These are phyloP conservation scores for Pipistrellus kuhlii DNA, from an alignment of 2,797 vertebrate species.

Conservation along the genomic window DNA sequence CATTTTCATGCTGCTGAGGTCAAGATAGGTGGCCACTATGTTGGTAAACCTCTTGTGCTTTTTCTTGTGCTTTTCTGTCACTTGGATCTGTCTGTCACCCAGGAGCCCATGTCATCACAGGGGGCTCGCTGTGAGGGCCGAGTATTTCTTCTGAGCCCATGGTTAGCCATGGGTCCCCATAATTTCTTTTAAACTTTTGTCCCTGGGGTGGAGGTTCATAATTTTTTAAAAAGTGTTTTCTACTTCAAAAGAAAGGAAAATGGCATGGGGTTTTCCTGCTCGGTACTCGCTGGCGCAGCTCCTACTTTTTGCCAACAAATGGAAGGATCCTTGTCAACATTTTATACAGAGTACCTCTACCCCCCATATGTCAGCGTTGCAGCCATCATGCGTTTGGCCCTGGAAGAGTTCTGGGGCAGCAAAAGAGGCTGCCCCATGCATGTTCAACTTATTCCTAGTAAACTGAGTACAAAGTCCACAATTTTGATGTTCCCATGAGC, in stretches of 20 bases:
- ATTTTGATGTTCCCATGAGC: neutral
- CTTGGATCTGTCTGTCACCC: neutral
- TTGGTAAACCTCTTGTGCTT: neutral
- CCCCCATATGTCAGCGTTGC: accelerated
- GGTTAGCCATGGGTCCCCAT: neutral
- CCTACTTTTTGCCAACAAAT: neutral
- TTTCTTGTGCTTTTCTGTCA: neutral
- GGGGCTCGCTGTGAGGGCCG: neutral
- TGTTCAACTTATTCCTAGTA: neutral
- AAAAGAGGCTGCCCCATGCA: accelerated
- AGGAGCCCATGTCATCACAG: neutral
- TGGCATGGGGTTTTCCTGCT: neutral
- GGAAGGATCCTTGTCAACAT: neutral
- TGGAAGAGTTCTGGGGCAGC: neutral
- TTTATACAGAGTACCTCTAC: neutral
- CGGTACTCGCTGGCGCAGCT: neutral
- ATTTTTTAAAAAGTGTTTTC: neutral
- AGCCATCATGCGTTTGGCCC: accelerated
- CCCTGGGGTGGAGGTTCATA: neutral
- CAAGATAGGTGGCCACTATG: neutral
- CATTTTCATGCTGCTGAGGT: neutral
- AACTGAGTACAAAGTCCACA: neutral
- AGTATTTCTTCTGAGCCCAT: neutral
- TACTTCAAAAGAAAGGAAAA: neutral
- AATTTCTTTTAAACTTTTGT: neutral